phyloP scores from a whole-genome alignment of 2,888 invertebrate species.

The Pandemis heparana region DNA sequence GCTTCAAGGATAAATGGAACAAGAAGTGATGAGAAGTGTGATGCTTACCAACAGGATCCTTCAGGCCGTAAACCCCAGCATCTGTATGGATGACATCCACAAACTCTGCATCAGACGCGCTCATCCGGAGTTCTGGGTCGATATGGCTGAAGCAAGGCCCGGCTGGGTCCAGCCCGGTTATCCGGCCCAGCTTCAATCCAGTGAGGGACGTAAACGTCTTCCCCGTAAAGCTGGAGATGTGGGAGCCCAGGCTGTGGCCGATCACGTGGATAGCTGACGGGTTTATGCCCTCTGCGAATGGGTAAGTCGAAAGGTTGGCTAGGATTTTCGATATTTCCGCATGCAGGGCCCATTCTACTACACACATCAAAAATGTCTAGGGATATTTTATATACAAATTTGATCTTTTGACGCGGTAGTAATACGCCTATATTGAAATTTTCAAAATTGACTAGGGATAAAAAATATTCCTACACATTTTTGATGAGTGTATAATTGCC shows the following conservation, averaged over 20 bases:
- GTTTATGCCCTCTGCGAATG: slow-evolving; percentile 61
- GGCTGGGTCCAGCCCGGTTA: slow-evolving; percentile 75
- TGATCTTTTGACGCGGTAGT: too few relatives aligned
- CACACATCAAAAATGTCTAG: too few relatives aligned
- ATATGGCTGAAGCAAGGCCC: slow-evolving; percentile 76
- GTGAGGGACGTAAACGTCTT: slow-evolving; percentile 64
- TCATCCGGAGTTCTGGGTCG: slow-evolving; percentile 56
- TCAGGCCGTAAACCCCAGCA: slow-evolving; percentile 69
- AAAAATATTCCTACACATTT: too few relatives aligned
- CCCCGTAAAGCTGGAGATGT: slow-evolving; percentile 73
- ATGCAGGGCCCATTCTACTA: too few relatives aligned
- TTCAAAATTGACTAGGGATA: too few relatives aligned
- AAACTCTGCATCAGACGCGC: slow-evolving; percentile 64
- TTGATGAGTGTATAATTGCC: too few relatives aligned
- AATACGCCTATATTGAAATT: too few relatives aligned
- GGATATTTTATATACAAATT: too few relatives aligned
- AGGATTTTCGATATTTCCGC: neutral
- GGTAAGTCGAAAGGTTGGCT: neutral
- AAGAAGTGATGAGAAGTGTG: too few relatives aligned
- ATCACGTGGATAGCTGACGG: slow-evolving; percentile 68
- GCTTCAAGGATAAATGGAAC: neutral
- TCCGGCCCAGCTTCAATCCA: slow-evolving; percentile 62
- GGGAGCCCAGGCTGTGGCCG: slow-evolving; percentile 78
- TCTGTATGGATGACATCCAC: slow-evolving; percentile 75
- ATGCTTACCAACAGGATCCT: slow-evolving; percentile 64